These are phyloP conservation scores for Riparia riparia DNA, from an alignment of 2,113 vertebrate species.

Conservation along the genomic window DNA sequence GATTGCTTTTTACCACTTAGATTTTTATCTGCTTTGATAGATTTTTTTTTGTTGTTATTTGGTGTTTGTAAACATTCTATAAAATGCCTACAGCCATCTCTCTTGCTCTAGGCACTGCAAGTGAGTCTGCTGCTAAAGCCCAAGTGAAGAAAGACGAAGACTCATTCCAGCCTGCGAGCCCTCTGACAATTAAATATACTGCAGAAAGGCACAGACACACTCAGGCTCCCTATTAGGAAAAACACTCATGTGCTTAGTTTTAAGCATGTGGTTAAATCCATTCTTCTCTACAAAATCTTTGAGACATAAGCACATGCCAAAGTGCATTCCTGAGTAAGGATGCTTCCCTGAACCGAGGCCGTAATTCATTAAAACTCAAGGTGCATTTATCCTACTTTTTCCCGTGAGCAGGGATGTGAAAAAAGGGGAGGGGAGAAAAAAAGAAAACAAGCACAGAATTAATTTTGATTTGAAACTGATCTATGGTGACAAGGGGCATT, in stretches of 20 bases:
- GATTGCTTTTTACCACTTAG: not conserved
- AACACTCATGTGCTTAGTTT: slow-evolving; percentile 55
- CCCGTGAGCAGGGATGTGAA: not conserved
- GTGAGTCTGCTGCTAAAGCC: not conserved
- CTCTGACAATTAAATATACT: slow-evolving; percentile 18
- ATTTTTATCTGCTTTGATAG: not conserved
- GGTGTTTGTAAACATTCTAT: not conserved
- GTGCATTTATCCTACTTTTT: slow-evolving; percentile 53
- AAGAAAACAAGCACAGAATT: slow-evolving; percentile 55
- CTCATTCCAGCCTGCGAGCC: not conserved
- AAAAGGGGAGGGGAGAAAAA: not conserved
- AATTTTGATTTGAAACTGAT: slow-evolving; percentile 64
- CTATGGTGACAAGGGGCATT: slow-evolving; percentile 57
- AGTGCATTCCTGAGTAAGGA: slow-evolving; percentile 64
- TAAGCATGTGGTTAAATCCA: slow-evolving; percentile 57
- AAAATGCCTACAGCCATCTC: not conserved
- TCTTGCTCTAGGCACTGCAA: not conserved
- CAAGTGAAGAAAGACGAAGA: not conserved
- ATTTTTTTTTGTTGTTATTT: not conserved
- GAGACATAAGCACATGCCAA: slow-evolving; percentile 49
- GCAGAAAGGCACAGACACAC: not conserved
- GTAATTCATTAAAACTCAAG: slow-evolving; percentile 64
- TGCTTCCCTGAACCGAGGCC: slow-evolving; percentile 55
- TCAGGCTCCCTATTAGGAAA: slow-evolving; percentile 41
- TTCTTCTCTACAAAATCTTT: slow-evolving; percentile 61